phyloP scores from a whole-genome alignment of 2,888 invertebrate species.

The Platycheirus rosarum region DNA sequence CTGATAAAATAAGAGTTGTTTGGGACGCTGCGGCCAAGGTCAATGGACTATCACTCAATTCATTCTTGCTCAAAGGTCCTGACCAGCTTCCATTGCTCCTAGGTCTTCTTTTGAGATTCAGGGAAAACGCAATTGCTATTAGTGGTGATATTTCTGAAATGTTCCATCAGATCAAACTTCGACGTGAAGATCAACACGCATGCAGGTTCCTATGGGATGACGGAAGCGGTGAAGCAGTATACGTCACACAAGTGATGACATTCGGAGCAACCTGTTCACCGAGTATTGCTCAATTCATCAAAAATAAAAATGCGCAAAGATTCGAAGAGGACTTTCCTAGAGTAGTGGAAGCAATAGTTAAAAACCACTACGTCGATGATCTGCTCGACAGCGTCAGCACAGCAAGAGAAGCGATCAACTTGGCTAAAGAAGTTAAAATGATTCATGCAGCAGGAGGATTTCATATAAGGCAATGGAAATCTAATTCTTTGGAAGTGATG shows the following conservation, averaged over 20 bases:
- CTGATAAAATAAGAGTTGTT: too few relatives aligned
- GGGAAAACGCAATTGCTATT: neutral
- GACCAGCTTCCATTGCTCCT: too few relatives aligned
- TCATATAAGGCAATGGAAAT: conserved; percentile 21
- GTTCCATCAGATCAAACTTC: neutral
- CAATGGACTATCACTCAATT: too few relatives aligned
- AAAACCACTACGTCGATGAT: conserved; percentile 23
- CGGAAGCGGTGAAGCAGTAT: neutral
- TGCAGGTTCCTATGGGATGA: conserved; percentile 6
- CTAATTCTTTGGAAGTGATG: too few relatives aligned
- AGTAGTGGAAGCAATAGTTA: neutral
- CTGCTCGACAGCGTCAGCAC: neutral
- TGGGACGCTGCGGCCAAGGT: too few relatives aligned
- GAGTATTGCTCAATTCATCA: too few relatives aligned
- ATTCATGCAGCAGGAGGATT: too few relatives aligned
- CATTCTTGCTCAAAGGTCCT: too few relatives aligned
- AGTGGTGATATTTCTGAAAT: neutral
- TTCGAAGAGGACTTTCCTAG: conserved; percentile 9
- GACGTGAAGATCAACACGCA: neutral
- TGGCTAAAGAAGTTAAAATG: conserved; percentile 9
- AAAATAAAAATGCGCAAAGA: too few relatives aligned
- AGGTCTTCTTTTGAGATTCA: neutral
- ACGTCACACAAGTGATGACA: too few relatives aligned
- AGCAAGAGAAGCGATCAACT: conserved; percentile 10
- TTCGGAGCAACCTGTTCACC: too few relatives aligned